Evolutionary conservation across 2,888 invertebrate species (phyloP), one percentile per base, ranked within the genome.

Genomic region (Synergus japonicus): DNA sequence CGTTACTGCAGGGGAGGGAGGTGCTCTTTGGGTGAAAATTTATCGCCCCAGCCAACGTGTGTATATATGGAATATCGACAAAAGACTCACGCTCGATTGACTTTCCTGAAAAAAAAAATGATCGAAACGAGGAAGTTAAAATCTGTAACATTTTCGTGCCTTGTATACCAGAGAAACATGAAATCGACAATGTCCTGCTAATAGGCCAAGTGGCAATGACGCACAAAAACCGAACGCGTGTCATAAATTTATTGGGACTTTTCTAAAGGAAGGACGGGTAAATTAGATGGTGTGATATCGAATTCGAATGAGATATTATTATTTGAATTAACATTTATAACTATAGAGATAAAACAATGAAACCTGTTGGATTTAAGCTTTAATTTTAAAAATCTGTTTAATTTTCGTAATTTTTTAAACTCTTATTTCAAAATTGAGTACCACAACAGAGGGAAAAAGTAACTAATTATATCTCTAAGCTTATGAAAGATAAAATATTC

Each of bases 41-140:
- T 69, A 69, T 69, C 69, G 49, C 49, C 69, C 29, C 37, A 46
- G 37, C 49, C 49, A 69, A 13, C 12, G 44, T 66, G 9, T 65
- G 9, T 66, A 15, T 69, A 46, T 54, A 49, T 22, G 49, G 37
- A 69, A 69, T 69, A 88, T 88, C 87, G 87, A 89, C 89, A 89
- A 88, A 87, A 86, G 86, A 83, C 85, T 88, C 81, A 87, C 89
- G 87, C 86, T 89, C 89, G 90, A 90, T 89, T 89, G 89, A 88
- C 87, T 87, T 85, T 87, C 85, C 82, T 76, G 78, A 66, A 76
- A 64, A 64, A 54, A 76, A 69, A 67, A 78, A 60, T 46, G 66
- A 79, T 69, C 65, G 73, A 78, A 76, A 80, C n/a, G 69, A 69
- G 49, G 49, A 69, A 69, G 49, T 29, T 54, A 69, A n/a, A 69